phyloP scores from a whole-genome alignment of 64 coral and sea anemone genomes.

The Actinia tenebrosa region DNA sequence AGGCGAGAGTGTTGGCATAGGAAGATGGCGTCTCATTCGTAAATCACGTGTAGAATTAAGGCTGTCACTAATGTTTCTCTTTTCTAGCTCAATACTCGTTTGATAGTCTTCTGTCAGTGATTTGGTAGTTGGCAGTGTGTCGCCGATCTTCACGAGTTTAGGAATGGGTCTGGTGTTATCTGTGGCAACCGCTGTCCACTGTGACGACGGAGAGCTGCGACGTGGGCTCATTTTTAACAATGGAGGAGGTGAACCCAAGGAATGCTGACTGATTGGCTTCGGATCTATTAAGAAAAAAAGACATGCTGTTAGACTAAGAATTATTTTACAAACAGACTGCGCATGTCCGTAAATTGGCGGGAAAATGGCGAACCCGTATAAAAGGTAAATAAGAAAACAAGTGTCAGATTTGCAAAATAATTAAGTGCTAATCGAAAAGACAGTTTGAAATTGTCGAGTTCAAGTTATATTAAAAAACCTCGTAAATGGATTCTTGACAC shows the following conservation, averaged over 20 bases:
- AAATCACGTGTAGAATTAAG: background rate
- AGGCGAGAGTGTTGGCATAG: background rate
- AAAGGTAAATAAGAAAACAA: too few species aligned
- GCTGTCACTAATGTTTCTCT: background rate
- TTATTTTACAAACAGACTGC: too few species aligned
- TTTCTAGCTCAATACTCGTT: background rate
- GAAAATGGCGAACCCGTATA: too few species aligned
- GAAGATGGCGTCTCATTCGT: background rate
- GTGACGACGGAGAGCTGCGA: background rate
- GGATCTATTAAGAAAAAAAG: background rate
- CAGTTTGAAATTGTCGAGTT: too few species aligned
- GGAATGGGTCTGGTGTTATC: background rate
- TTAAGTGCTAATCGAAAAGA: too few species aligned
- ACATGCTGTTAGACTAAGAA: background rate
- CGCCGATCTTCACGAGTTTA: slow-evolving; percentile 4
- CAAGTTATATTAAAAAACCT: too few species aligned
- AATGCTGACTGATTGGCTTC: background rate
- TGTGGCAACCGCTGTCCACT: background rate
- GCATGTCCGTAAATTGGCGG: too few species aligned
- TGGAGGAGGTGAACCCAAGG: background rate
- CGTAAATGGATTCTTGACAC: too few species aligned
- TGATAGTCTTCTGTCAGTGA: background rate
- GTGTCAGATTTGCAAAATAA: too few species aligned
- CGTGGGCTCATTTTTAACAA: slow-evolving; percentile 10
- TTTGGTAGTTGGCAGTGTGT: background rate